A percentile compares a stretch with the other conserved stretches of the same genome.
Evolutionary conservation across 2,797 vertebrate genomes (phyloP).

Genomic region (Echeneis naucrates): DNA sequence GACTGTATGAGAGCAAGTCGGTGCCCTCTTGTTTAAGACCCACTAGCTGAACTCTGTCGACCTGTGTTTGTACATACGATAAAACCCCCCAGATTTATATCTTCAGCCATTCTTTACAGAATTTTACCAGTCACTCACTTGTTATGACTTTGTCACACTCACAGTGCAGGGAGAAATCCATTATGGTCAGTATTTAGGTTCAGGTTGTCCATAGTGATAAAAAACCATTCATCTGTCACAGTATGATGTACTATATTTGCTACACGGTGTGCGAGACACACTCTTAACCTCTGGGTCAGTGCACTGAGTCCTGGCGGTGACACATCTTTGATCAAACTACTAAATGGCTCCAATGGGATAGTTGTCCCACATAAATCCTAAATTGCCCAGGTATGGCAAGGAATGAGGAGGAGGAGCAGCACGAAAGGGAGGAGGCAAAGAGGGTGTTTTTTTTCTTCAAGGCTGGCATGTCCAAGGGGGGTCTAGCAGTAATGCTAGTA

Average conservation of each 20-base stretch:
- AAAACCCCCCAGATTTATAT: constrained; percentile 34
- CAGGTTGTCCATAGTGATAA: constrained; percentile 54
- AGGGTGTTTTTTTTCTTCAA: constrained; percentile 19
- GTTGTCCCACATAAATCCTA: constrained; percentile 67
- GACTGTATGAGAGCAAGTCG: neutral
- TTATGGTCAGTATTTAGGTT: constrained; percentile 48
- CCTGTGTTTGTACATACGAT: neutral
- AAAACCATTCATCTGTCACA: constrained; percentile 57
- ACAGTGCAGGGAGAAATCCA: constrained; percentile 40
- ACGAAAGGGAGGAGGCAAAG: neutral
- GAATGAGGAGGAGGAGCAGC: constrained; percentile 8
- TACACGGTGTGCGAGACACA: constrained; percentile 51
- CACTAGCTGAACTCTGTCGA: neutral
- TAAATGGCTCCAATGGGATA: constrained; percentile 60
- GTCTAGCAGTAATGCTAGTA: constrained; percentile 56
- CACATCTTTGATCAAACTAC: constrained; percentile 74
- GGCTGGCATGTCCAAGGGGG: constrained; percentile 54
- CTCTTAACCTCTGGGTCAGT: constrained; percentile 67
- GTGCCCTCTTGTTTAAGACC: constrained; percentile 4
- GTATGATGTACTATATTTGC: constrained; percentile 57
- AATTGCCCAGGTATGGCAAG: constrained; percentile 42
- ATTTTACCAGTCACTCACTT: constrained; percentile 28
- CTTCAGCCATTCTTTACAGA: constrained; percentile 12
- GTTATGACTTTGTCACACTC: constrained; percentile 47
- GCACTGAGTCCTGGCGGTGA: constrained; percentile 61